These are phyloP conservation scores for Sterna hirundo DNA, from an alignment of 2,113 vertebrate species.

Conservation along the genomic window DNA sequence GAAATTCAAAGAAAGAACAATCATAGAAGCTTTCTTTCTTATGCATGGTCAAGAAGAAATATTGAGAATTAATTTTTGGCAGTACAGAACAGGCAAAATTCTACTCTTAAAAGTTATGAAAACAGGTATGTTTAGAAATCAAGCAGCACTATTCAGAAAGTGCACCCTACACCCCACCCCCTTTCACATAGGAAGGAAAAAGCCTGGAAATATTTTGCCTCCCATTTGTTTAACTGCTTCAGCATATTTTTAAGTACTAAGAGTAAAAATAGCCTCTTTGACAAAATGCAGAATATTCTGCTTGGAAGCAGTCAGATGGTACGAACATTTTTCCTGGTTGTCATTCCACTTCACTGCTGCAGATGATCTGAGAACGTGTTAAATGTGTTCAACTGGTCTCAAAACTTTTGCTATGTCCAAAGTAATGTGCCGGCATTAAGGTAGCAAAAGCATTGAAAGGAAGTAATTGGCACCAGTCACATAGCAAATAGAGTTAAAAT, in stretches of 20 bases:
- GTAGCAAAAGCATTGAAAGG: background rate
- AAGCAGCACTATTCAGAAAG: background rate
- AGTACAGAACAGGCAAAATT: background rate
- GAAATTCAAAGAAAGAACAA: background rate
- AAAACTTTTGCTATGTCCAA: background rate
- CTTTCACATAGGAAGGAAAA: background rate
- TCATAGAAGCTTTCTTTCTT: background rate
- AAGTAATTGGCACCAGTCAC: background rate
- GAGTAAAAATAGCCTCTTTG: conserved; percentile 22
- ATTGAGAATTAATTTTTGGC: background rate
- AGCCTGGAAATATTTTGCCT: conserved; percentile 7
- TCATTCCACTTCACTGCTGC: background rate
- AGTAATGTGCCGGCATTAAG: background rate
- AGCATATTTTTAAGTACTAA: conserved; percentile 29
- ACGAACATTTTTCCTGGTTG: background rate
- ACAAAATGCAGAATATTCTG: conserved; percentile 16
- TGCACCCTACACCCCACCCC: too few relatives aligned
- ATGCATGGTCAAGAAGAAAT: background rate
- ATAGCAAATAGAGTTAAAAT: background rate
- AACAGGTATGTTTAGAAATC: background rate
- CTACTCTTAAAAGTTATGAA: background rate
- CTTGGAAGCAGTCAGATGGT: background rate
- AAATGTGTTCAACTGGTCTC: background rate
- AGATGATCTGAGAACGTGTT: background rate
- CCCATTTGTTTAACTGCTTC: conserved; percentile 22